Evolutionary conservation across 2,888 invertebrate genomes (phyloP).

Genomic region (Odontocerum albicorne): DNA sequence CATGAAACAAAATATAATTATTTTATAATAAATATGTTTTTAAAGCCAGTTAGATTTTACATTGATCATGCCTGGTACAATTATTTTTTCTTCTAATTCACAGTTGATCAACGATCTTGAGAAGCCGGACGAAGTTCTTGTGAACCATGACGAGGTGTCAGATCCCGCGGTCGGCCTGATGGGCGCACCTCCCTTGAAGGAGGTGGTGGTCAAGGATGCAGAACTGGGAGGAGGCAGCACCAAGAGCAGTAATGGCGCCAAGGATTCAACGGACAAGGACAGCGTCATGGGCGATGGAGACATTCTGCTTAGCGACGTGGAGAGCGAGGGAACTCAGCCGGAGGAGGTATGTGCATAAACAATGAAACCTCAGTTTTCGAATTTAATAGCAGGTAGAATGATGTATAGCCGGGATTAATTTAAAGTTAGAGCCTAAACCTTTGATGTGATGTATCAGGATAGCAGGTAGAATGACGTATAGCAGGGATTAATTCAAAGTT

Average conservation of each 20-base stretch:
- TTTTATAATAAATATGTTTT: no score
- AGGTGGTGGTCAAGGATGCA: conserved; percentile 15
- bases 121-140: background rate
- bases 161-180: conserved; percentile 19
- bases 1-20: no score
- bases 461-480: no score
- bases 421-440: no score
- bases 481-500: no score
- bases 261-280: conserved; percentile 56
- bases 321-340: conserved; percentile 85
- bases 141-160: conserved; percentile 8
- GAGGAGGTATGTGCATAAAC: conserved; percentile 72
- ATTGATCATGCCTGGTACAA: no score
- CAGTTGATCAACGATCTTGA: background rate
- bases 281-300: conserved; percentile 68
- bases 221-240: no score
- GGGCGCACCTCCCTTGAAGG: conserved; percentile 20
- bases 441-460: no score
- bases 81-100: background rate
- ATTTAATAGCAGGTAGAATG: no score
- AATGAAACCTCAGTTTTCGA: conserved; percentile 11
- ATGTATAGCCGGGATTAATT: no score
- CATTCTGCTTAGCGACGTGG: conserved; percentile 77
- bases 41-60: no score
- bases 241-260: background rate